These are phyloP conservation scores for Andricus curvator DNA, from an alignment of 2,888 invertebrate genomes.

Conservation along the genomic window DNA sequence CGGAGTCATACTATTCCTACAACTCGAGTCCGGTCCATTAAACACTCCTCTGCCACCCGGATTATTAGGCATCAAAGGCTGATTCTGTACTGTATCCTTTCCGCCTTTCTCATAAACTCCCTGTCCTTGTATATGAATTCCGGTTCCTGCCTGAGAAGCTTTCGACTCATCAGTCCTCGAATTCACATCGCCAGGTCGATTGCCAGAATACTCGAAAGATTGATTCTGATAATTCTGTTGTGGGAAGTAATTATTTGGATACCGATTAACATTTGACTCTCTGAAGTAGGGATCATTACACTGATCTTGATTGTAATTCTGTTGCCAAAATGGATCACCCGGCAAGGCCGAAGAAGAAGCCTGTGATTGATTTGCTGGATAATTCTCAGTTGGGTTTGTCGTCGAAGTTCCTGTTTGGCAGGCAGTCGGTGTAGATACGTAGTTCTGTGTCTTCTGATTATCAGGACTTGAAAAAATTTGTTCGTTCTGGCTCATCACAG, in stretches of 20 bases:
- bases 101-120: slow-evolving; percentile 60
- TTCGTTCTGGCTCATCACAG: slow-evolving; percentile 58
- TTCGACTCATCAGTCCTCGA: slow-evolving; percentile 60
- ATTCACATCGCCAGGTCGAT: slow-evolving; percentile 63
- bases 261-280: slow-evolving; percentile 76
- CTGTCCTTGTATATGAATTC: slow-evolving; percentile 51
- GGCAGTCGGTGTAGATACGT: slow-evolving; percentile 56
- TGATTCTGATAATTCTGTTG: slow-evolving; percentile 66
- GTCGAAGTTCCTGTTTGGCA: slow-evolving; percentile 59
- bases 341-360: slow-evolving; percentile 57
- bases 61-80: slow-evolving; percentile 61
- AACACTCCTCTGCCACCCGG: slow-evolving; percentile 57
- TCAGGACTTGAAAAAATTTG: slow-evolving; percentile 65
- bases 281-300: slow-evolving; percentile 70
- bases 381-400: slow-evolving; percentile 59
- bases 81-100: slow-evolving; percentile 67
- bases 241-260: slow-evolving; percentile 76
- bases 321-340: slow-evolving; percentile 75
- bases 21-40: slow-evolving; percentile 54
- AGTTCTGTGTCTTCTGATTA: slow-evolving; percentile 61
- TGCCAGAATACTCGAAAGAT: slow-evolving; percentile 64
- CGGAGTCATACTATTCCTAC: slow-evolving; percentile 51
- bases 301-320: slow-evolving; percentile 75
- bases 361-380: slow-evolving; percentile 59
- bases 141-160: slow-evolving; percentile 46